Base-by-base conservation (phyloP, 1,140 invertebrate species). In the Brachionus calyciflorus region DNA sequence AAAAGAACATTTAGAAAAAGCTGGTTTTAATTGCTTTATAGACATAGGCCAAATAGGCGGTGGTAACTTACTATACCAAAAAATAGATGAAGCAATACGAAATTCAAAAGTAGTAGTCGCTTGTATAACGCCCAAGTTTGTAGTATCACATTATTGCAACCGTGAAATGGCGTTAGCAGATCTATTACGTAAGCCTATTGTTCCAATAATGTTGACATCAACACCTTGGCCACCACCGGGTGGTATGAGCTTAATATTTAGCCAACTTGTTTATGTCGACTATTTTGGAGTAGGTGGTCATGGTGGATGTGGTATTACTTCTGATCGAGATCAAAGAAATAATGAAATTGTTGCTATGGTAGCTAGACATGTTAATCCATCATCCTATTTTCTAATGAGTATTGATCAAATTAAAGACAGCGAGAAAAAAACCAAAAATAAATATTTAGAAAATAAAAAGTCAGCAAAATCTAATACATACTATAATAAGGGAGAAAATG, bases 211-310 rank as follows among this genome's bases (percentile, higher is more conserved):
- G 80, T 79, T 83, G 53, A 65, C 81, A 21, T 82, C 84, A 40
- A 83, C 83, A 6, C 76, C 81, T 12, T 87, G 86, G 86, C 86
- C 86, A n/a, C 86, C 86, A 19, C 85, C 84, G 46, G 86, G 86
- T 40, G 82, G 83, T 12, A 82, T 86, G 81, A 82, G 84, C 12
- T 79, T 87, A 19, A 82, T 86, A 40, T 82, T 87, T 28, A 82
- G 84, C 57, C 84, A 84, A 46, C 81, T 86, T 2, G 82, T 86
- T 44, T 87, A 86, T 70, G 82, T 87, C 40, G 83, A 85, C 78
- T 76, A 78, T 77, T 55, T 69, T 86, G 85, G 83, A 73, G 81
- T 86, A 68, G 86, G 86, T 26, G 85, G 86, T 14, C 86, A 87
- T 80, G 85, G 85, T 51, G 86, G 86, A 1, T 82, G 82, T 19